Percentiles rank a stretch among this genome's conserved stretches.
Conservation (phyloP, 2,888 invertebrate species). For the Megaustenia siamemsis region DNA sequence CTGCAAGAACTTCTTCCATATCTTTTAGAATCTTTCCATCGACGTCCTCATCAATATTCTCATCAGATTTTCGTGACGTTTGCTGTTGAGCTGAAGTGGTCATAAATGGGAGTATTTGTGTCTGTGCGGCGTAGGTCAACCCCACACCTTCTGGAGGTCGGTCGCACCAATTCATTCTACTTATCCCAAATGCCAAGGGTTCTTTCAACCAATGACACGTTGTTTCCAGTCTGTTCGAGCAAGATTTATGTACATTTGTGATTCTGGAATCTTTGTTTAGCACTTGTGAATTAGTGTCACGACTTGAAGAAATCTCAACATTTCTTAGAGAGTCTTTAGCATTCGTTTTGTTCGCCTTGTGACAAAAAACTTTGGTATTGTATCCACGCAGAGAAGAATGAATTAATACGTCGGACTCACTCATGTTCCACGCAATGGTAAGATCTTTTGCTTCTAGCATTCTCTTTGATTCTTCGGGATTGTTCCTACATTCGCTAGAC, state of each 20-base stretch:
- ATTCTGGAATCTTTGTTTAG: background rate
- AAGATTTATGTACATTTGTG: background rate
- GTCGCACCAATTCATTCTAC: background rate
- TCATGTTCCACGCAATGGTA: conserved; percentile 6
- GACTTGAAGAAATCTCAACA: too few species aligned
- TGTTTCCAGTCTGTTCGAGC: background rate
- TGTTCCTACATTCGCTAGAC: background rate
- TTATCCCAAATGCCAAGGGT: background rate
- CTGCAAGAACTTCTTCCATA: background rate
- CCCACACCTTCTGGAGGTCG: background rate
- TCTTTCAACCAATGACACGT: background rate
- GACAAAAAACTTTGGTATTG: background rate
- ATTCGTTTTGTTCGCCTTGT: background rate
- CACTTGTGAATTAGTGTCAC: too few species aligned
- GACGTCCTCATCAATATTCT: background rate
- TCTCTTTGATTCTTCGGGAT: background rate
- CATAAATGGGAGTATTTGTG: too few species aligned
- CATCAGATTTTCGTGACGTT: too few species aligned
- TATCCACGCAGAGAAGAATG: background rate
- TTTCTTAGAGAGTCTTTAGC: too few species aligned
- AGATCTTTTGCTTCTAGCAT: background rate
- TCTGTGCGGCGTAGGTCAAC: too few species aligned
- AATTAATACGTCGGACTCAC: conserved; percentile 20
- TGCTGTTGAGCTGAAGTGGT: background rate
- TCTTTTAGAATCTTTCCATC: conserved; percentile 5